Conservation (phyloP, 2,113 vertebrate species). For the Serranochromis macrocephalus region DNA sequence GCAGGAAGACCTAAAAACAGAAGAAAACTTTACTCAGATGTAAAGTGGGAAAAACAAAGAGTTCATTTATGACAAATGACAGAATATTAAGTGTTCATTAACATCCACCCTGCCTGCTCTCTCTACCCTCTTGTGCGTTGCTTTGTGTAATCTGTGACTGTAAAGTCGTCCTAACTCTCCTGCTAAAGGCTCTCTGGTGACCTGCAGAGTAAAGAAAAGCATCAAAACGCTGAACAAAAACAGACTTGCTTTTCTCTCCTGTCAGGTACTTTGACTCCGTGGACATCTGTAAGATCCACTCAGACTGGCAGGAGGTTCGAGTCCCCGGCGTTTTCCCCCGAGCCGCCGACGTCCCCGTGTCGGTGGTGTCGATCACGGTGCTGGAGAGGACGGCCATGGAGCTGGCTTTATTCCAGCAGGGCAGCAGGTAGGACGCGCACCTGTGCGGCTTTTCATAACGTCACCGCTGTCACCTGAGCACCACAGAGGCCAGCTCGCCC, state of each 20-base stretch:
- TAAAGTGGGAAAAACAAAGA: not conserved
- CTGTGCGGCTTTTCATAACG: not conserved
- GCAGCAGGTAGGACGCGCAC: conserved; percentile 76
- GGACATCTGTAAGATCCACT: conserved; percentile 92
- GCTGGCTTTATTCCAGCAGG: conserved; percentile 89
- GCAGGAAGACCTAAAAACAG: not conserved
- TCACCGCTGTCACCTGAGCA: not conserved
- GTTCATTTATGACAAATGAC: not conserved
- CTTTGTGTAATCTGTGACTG: not conserved
- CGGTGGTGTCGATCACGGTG: conserved; percentile 80
- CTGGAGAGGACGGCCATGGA: conserved; percentile 84
- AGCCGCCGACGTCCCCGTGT: conserved; percentile 78
- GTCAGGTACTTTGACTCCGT: conserved; percentile 91
- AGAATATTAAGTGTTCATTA: not conserved
- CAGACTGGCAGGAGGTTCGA: conserved; percentile 91
- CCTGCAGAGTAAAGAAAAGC: not conserved
- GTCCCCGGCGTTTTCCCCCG: conserved; percentile 84
- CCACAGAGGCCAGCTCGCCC: not conserved
- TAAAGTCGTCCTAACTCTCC: not conserved
- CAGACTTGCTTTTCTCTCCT: not conserved
- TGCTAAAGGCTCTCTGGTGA: not conserved
- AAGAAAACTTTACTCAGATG: not conserved
- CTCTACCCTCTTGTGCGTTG: not conserved
- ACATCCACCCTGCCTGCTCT: not conserved
- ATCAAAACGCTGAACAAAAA: not conserved